Percentiles rank a stretch among this genome's conserved stretches.
Conservation (phyloP, 2,888 invertebrate species). For the Linnaemya vulpina region DNA sequence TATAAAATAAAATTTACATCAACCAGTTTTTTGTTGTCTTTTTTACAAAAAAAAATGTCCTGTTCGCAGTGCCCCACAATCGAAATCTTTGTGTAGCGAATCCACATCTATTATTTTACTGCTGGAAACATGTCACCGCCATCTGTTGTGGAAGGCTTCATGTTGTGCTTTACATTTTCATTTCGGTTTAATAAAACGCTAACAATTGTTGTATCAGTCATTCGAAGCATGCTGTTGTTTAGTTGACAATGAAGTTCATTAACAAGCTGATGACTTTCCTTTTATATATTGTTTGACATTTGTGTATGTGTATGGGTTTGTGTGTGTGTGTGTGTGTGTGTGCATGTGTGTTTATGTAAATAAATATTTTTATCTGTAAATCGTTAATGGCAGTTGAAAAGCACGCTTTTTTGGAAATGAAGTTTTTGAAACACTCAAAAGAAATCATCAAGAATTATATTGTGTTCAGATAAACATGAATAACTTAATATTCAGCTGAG, state of each 20-base stretch:
- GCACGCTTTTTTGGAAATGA: too few species aligned
- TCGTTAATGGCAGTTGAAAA: too few species aligned
- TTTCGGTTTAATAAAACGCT: conserved; percentile 40
- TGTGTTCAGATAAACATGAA: too few species aligned
- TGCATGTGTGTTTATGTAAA: not conserved
- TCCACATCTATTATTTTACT: conserved; percentile 32
- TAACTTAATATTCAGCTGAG: too few species aligned
- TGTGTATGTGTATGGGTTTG: too few species aligned
- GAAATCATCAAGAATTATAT: too few species aligned
- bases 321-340: too few species aligned
- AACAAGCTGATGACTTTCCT: conserved; percentile 16
- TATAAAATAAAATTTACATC: too few species aligned
- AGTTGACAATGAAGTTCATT: conserved; percentile 58
- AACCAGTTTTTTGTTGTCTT: too few species aligned
- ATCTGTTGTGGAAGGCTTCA: conserved; percentile 39
- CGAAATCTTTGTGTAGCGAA: conserved; percentile 68
- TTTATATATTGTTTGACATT: not conserved
- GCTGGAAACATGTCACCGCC: conserved; percentile 54
- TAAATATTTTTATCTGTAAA: not conserved
- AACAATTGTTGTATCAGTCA: conserved; percentile 40
- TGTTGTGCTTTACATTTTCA: conserved; percentile 43
- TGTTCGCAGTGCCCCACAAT: not conserved
- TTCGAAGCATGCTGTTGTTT: conserved; percentile 49
- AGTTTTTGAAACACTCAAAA: too few species aligned
- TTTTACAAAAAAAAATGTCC: not conserved